These are phyloP conservation scores for Hepsetus odoe DNA, from an alignment of 2,113 vertebrate genomes.

Conservation along the genomic window DNA sequence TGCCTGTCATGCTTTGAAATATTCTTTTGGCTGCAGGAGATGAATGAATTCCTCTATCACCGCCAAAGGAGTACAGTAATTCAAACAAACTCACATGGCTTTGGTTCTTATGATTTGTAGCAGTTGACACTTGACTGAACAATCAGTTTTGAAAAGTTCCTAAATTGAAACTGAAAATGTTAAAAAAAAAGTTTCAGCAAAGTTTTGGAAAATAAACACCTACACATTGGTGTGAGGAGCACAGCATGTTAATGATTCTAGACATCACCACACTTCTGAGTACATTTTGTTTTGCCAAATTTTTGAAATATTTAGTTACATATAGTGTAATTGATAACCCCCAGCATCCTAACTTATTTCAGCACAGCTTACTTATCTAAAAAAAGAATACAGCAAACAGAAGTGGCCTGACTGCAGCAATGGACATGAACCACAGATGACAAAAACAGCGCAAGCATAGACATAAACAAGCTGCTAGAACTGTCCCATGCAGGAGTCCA, in stretches of 20 bases:
- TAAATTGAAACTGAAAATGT: neutral
- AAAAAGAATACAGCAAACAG: too few species aligned
- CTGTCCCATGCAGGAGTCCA: neutral
- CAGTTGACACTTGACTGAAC: neutral
- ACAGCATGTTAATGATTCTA: too few species aligned
- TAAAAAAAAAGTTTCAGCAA: too few species aligned
- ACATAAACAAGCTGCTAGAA: constrained; percentile 1
- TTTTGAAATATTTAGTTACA: neutral
- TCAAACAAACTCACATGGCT: neutral
- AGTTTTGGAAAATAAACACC: too few species aligned
- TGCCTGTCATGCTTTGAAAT: neutral
- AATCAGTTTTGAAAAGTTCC: neutral
- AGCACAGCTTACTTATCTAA: too few species aligned
- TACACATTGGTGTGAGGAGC: too few species aligned
- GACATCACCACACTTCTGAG: too few species aligned
- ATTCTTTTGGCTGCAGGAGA: neutral
- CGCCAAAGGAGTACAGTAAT: neutral
- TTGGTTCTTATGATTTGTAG: neutral
- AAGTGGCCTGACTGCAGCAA: neutral
- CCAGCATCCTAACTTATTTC: too few species aligned
- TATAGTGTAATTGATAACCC: too few species aligned
- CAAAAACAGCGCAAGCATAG: constrained; percentile 4
- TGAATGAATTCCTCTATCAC: neutral
- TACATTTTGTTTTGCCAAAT: too few species aligned
- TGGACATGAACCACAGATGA: neutral